Base-by-base conservation (phyloP, 2,888 invertebrate species). In the Chaetogeoica ovagalla region DNA sequence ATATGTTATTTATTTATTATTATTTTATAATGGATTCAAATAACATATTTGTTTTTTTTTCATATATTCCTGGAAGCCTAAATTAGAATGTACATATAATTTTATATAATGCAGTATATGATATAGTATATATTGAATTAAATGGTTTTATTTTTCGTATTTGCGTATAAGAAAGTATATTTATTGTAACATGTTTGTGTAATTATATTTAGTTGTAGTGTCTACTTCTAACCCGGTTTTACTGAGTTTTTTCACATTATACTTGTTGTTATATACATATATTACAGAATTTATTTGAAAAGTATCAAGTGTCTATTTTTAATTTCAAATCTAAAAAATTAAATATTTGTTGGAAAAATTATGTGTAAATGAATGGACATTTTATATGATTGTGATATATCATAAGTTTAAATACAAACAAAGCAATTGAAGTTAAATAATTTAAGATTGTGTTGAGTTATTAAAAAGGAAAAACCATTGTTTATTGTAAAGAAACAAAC, bases 191-290 rank as follows among this genome's bases (percentile, higher is more conserved):
- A 59, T 57, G 19, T 57, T 70, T 57, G 19, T 23, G 0, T 59
- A 57, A 57, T 75, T 75, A 19, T 19, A 21, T 59, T 66, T 57
- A 39, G 23, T 7, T 39, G 19, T 39, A 75, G 19, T 43, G 39
- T 76, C 13, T 59, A 59, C n/a, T 76, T 68, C 2, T 68, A 66
- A 48, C 30, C 43, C 43, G 19, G 19, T 57, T 15, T 74, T 74
- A 74, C 39, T 76, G 23, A 3, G 15, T 75, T 57, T 39, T 23
- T 57, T 66, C 65, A 65, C 17, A 65, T 57, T 75, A 21, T 23
- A 43, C 19, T 75, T 75, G 43, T 75, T 75, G 43, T 76, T 68
- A 43, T 68, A 43, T 30, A 23, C 23, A 59, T 59, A n/a, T 68
- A 68, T 66, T 68, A 68, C 19, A 65, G 39, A 57, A 55, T 65